These are phyloP conservation scores for Dorcus parallelipipedus DNA, from an alignment of 2,888 invertebrate species.

Conservation along the genomic window DNA sequence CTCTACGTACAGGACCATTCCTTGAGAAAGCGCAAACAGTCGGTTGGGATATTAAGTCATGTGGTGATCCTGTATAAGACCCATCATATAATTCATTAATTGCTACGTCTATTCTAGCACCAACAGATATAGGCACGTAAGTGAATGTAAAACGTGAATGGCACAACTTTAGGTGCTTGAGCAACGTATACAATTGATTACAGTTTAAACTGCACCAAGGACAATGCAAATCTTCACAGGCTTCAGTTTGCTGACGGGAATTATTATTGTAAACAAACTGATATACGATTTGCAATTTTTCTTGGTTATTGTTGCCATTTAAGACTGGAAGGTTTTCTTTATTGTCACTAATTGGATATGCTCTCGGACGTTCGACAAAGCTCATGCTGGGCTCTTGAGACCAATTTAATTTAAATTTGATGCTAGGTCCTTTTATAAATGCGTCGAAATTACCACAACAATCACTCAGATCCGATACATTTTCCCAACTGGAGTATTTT, in stretches of 20 bases:
- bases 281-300: conserved; percentile 81
- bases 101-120: conserved; percentile 90
- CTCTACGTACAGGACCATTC: conserved; percentile 67
- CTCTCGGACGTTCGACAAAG: conserved; percentile 64
- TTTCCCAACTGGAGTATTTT: conserved; percentile 71
- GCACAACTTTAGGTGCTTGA: conserved; percentile 91
- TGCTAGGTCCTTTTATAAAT: conserved; percentile 74
- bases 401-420: conserved; percentile 85
- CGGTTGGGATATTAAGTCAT: conserved; percentile 76
- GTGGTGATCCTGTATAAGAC: conserved; percentile 90
- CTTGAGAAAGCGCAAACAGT: conserved; percentile 69
- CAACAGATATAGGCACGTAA: conserved; percentile 71
- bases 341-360: conserved; percentile 49
- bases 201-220: conserved; percentile 96
- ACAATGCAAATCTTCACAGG: conserved; percentile 88
- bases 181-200: conserved; percentile 77
- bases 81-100: conserved; percentile 95
- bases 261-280: conserved; percentile 96
- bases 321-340: conserved; percentile 44
- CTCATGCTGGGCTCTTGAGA: conserved; percentile 68
- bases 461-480: conserved; percentile 54
- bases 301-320: conserved; percentile 41
- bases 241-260: conserved; percentile 92
- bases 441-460: conserved; percentile 59
- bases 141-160: conserved; percentile 93